Evolutionary conservation across 2,797 vertebrate genomes (phyloP).

Genomic region (Melanotaenia parkinsoni): DNA sequence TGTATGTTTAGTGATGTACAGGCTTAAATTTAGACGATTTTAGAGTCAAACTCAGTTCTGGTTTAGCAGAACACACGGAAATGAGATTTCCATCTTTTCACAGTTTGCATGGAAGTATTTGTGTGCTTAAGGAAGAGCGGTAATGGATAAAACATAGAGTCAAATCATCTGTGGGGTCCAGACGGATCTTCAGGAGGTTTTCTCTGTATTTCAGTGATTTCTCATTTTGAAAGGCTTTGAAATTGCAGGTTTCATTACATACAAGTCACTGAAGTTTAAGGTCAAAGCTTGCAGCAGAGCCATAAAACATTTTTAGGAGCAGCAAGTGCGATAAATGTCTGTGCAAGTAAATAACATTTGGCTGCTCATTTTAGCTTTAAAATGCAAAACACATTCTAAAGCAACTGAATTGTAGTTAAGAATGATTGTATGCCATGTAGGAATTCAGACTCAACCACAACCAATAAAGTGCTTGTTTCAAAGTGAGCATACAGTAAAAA

Average conservation of each 20-base stretch:
- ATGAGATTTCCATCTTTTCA: conserved; percentile 50
- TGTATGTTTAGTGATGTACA: conserved; percentile 37
- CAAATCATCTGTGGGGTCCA: conserved; percentile 36
- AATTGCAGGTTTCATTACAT: conserved; percentile 31
- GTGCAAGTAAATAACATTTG: conserved; percentile 49
- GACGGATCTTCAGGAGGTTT: conserved; percentile 7
- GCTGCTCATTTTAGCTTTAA: conserved; percentile 42
- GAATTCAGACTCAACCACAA: conserved; percentile 50
- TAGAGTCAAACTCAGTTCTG: conserved; percentile 51
- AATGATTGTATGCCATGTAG: conserved; percentile 47
- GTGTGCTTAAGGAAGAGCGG: conserved; percentile 5
- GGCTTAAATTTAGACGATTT: conserved; percentile 20
- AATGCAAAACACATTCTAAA: conserved; percentile 38
- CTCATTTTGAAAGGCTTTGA: conserved; percentile 11
- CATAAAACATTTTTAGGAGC: conserved; percentile 60
- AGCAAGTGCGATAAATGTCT: conserved; percentile 29
- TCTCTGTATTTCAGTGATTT: conserved; percentile 7
- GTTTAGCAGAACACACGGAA: conserved; percentile 20
- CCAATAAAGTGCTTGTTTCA: conserved; percentile 61
- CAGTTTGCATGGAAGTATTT: conserved; percentile 17
- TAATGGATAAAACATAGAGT: conserved; percentile 48
- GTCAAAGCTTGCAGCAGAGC: conserved; percentile 44
- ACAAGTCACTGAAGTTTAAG: conserved; percentile 38
- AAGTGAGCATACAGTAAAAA: conserved; percentile 27
- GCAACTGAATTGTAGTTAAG: conserved; percentile 52